Conservation (phyloP, 2,113 vertebrate genomes). For the Coptodon bakossiorum region DNA sequence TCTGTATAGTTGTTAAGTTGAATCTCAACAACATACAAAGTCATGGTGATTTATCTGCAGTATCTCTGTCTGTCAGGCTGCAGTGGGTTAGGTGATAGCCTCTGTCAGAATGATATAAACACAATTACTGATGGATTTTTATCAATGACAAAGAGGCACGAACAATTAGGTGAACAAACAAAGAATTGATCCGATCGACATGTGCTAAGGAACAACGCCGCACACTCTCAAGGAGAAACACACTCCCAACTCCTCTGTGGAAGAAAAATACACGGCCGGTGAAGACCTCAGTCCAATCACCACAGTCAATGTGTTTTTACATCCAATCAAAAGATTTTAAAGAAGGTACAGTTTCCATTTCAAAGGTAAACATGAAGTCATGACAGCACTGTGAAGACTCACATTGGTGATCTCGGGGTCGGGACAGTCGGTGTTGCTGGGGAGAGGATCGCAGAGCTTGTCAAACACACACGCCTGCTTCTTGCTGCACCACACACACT, state of each 20-base stretch:
- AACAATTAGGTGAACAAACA: constrained; percentile 24
- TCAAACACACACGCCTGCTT: constrained; percentile 78
- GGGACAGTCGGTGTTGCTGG: constrained; percentile 67
- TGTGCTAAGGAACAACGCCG: not conserved
- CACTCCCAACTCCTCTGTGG: not conserved
- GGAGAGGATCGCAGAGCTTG: constrained; percentile 66
- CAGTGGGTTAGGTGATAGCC: not conserved
- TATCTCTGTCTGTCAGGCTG: not conserved
- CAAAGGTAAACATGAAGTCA: not conserved
- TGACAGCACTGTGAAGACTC: constrained; percentile 41
- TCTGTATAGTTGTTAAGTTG: not conserved
- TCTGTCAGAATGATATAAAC: not conserved
- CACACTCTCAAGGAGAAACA: constrained; percentile 27
- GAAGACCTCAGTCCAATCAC: not conserved
- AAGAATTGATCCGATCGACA: constrained; percentile 36
- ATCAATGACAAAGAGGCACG: constrained; percentile 44
- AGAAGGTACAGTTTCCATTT: not conserved
- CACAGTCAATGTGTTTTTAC: not conserved
- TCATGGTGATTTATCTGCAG: not conserved
- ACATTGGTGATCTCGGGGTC: constrained; percentile 81
- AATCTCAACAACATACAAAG: not conserved
- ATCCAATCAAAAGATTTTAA: not conserved
- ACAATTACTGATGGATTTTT: not conserved
- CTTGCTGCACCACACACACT: constrained; percentile 84
- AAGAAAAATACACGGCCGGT: not conserved